Base-by-base conservation (phyloP, 2,888 invertebrate genomes). In the Congeria kusceri region DNA sequence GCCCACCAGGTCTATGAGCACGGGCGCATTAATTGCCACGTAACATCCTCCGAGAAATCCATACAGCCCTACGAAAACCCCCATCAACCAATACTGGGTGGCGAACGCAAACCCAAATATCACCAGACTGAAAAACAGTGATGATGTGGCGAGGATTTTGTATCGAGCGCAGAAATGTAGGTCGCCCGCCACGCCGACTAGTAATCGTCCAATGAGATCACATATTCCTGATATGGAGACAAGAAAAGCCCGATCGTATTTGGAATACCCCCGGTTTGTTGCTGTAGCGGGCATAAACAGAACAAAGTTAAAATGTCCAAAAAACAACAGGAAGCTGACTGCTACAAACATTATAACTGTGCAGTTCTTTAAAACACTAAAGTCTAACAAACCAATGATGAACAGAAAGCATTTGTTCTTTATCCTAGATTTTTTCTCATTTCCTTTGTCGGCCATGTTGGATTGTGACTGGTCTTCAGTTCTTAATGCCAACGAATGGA, bases 251-350 rank as follows among this genome's bases (percentile, higher is more conserved):
- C 83, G 87, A 13, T 89, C 76, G 66, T 86, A 88, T 18, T 83
- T 80, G 3, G 69, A 63, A 18, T 89, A 85, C 15, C 86, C 87
- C 46, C 82, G 72, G 7, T 69, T 67, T 5, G 23, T 28, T 7
- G 85, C 86, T 49, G 86, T 79, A 9, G 78, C 46, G 0, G 91
- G 90, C 76, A 91, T 80, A 73, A 90, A 90, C 3, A 90, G 49
- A 39, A 90, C 85, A 49, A 89, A 89, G 62, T 89, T 90, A 68
- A 91, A 90, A 78, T 89, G 88, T 20, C 90, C 91, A 64, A 90
- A 88, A 61, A 90, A 90, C 18, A 82, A 65, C 1, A 89, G 68
- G 65, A 90, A 90, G 57, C 86, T 87, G 7, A 86, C 77, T 2
- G 86, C 23, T 18, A 81, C 78, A 76, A 83, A 88, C 58, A 89